These are phyloP conservation scores for Calliopum simillimum DNA, from an alignment of 2,888 invertebrate species.

Conservation along the genomic window DNA sequence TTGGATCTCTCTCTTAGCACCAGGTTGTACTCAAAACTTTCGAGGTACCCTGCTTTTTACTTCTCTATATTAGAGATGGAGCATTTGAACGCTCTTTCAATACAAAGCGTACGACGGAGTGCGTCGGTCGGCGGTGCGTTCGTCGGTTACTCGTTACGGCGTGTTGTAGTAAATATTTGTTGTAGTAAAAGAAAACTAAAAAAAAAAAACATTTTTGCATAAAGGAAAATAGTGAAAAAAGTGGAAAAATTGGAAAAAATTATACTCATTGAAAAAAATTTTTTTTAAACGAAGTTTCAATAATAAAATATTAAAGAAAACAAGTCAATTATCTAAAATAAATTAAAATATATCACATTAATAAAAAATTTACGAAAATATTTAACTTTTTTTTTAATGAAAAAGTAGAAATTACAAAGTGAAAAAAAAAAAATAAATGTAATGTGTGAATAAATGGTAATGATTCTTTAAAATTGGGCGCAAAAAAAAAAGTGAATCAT, in stretches of 20 bases:
- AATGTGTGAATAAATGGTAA: neutral
- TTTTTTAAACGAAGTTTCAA: neutral
- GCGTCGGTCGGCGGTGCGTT: conserved; percentile 53
- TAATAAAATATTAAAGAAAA: neutral
- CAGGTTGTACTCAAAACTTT: conserved; percentile 28
- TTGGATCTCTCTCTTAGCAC: neutral
- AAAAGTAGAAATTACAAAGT: conserved; percentile 1
- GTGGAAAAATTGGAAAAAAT: neutral
- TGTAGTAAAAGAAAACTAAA: conserved; percentile 48
- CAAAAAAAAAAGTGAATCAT: conserved; percentile 18
- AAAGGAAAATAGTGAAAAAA: conserved; percentile 12
- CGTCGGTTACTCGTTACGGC: conserved; percentile 43
- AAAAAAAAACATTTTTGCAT: neutral
- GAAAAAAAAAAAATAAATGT: conserved; percentile 2
- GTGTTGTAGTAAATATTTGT: conserved; percentile 44
- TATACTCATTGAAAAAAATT: conserved; percentile 1
- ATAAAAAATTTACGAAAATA: neutral
- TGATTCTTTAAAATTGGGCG: conserved; percentile 19
- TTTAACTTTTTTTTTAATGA: neutral
- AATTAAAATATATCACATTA: conserved; percentile 9
- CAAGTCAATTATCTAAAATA: conserved; percentile 26
- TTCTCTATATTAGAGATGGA: conserved; percentile 24
- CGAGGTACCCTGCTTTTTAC: conserved; percentile 15
- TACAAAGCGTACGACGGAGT: conserved; percentile 62
- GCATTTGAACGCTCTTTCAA: conserved; percentile 51